Evolutionary conservation across 1,140 invertebrate species (phyloP).

Genomic region (Andrena cerasifolii): DNA sequence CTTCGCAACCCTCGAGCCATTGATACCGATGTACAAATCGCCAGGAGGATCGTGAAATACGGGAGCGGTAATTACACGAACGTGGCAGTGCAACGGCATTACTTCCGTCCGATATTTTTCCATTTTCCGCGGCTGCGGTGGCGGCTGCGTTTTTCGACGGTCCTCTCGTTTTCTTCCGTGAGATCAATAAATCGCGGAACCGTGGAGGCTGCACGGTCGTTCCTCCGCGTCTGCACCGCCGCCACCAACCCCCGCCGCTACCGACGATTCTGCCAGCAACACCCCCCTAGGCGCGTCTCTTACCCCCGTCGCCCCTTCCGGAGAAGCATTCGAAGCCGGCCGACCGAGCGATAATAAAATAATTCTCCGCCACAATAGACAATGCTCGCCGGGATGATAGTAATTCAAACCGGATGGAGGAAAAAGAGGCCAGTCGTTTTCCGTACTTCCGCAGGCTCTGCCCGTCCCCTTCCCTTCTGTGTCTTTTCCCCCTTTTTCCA

Average conservation of each 20-base stretch:
- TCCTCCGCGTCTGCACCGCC: constrained; percentile 41
- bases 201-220: constrained; percentile 48
- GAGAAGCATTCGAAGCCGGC: constrained; percentile 58
- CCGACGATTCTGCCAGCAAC: neutral
- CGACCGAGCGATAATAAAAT: constrained; percentile 80
- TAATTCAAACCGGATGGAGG: constrained; percentile 79
- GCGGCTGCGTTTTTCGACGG: constrained; percentile 58
- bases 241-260: neutral
- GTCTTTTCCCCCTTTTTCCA: neutral
- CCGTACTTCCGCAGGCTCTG: constrained; percentile 67
- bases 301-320: neutral
- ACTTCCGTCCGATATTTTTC: constrained; percentile 58
- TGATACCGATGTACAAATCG: constrained; percentile 54
- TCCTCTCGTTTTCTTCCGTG: constrained; percentile 53
- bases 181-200: constrained; percentile 66
- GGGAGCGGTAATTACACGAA: constrained; percentile 51
- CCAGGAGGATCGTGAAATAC: constrained; percentile 46
- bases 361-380: constrained; percentile 80
- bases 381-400: constrained; percentile 74
- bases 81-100: constrained; percentile 23
- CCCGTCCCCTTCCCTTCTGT: constrained; percentile 6
- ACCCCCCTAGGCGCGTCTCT: neutral
- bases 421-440: constrained; percentile 72
- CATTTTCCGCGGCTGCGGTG: constrained; percentile 30
- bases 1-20: constrained; percentile 2